These are phyloP conservation scores for Sminthurinus aureus DNA, from an alignment of 2,888 invertebrate genomes.

Conservation along the genomic window DNA sequence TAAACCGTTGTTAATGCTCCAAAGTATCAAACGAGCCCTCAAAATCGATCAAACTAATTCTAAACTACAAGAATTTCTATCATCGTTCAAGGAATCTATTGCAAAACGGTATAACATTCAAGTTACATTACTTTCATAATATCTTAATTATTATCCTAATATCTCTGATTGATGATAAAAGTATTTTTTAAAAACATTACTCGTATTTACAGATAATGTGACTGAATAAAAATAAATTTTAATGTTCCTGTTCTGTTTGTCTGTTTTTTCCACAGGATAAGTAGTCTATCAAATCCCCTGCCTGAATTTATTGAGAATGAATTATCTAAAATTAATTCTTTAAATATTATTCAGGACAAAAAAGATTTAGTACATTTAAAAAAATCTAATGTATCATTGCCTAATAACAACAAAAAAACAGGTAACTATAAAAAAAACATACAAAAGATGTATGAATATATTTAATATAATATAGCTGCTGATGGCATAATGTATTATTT, in stretches of 20 bases:
- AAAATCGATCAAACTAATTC: conserved; percentile 77
- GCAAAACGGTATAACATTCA: conserved; percentile 61
- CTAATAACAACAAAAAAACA: conserved; percentile 16
- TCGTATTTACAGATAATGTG: no score
- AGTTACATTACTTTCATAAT: background rate
- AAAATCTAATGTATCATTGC: conserved; percentile 21
- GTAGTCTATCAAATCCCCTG: conserved; percentile 53
- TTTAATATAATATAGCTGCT: no score
- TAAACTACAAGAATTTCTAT: conserved; percentile 84
- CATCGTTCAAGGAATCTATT: conserved; percentile 75
- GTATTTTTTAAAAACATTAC: no score
- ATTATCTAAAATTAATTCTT: conserved; percentile 60
- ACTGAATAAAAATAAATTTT: no score
- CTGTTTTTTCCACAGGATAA: conserved; percentile 42
- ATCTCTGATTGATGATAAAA: no score
- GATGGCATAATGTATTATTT: no score
- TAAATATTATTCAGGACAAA: conserved; percentile 25
- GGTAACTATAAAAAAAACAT: no score
- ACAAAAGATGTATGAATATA: no score
- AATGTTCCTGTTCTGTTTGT: no score
- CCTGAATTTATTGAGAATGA: conserved; percentile 63
- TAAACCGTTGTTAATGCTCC: conserved; percentile 92
- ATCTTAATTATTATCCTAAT: background rate
- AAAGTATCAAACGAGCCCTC: conserved; percentile 90
- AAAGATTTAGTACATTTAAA: conserved; percentile 28